phyloP scores from a whole-genome alignment of 2,113 vertebrate genomes.

The Microtus montanus region DNA sequence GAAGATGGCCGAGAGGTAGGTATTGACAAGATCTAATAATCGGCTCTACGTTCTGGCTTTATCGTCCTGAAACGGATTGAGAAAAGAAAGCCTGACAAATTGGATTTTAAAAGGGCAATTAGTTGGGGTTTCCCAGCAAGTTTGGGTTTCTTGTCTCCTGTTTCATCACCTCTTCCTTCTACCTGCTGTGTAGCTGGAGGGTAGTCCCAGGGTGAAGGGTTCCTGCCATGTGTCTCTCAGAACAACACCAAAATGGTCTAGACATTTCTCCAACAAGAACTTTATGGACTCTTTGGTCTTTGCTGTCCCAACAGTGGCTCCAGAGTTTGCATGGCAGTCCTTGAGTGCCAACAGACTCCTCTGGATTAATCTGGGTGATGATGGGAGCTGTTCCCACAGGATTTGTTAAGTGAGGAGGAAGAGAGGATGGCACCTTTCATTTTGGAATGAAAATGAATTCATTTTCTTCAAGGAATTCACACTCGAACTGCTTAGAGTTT shows the following conservation, averaged over 20 bases:
- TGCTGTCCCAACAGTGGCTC: not conserved
- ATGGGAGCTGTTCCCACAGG: not conserved
- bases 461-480: constrained; percentile 25
- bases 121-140: not conserved
- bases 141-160: constrained; percentile 40
- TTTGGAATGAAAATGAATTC: constrained; percentile 47
- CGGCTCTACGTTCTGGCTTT: not conserved
- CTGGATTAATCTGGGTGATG: not conserved
- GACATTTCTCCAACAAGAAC: not conserved
- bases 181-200: not conserved
- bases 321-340: not conserved
- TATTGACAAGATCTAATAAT: not conserved
- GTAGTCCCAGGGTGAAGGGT: not conserved
- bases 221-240: not conserved
- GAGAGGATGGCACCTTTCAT: not conserved
- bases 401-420: not conserved
- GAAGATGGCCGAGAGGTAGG: not conserved
- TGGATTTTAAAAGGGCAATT: not conserved
- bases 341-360: constrained; percentile 35
- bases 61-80: not conserved
- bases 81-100: not conserved
- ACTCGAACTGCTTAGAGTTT: not conserved
- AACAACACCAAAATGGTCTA: not conserved
- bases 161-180: not conserved
- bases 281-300: constrained; percentile 12